phyloP scores from a whole-genome alignment of 53 echinoderm and acorn worm genomes.

The Actinopyga echinites region DNA sequence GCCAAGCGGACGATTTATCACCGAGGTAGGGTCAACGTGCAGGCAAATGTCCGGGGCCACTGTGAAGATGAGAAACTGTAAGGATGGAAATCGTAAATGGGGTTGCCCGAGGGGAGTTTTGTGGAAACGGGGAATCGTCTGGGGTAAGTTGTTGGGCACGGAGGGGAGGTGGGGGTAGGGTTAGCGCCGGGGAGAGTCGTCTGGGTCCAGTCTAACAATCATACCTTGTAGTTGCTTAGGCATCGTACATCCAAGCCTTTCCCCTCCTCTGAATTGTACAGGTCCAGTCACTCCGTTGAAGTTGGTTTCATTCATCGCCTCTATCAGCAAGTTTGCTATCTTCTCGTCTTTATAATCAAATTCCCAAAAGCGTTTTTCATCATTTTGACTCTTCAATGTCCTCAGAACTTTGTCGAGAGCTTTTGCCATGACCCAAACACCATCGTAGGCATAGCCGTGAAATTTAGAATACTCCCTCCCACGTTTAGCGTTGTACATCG shows the following conservation, averaged over 20 bases:
- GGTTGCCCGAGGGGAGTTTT: too few relatives aligned
- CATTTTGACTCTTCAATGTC: slow-evolving; percentile 48
- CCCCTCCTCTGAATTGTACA: slow-evolving; percentile 66
- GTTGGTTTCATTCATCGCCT: slow-evolving; percentile 95
- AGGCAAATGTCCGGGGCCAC: too few relatives aligned
- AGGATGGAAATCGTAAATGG: too few relatives aligned
- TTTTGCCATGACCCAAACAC: slow-evolving; percentile 94
- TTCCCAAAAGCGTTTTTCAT: slow-evolving; percentile 50
- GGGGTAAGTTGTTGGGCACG: too few relatives aligned
- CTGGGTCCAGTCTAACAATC: too few relatives aligned
- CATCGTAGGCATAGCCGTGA: slow-evolving; percentile 96
- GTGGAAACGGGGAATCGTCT: too few relatives aligned
- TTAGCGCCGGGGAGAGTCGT: too few relatives aligned
- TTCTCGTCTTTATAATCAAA: slow-evolving; percentile 73
- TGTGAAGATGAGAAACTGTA: too few relatives aligned
- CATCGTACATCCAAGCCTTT: slow-evolving; percentile 83
- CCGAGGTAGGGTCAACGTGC: too few relatives aligned
- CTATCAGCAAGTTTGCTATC: slow-evolving; percentile 67
- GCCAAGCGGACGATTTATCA: too few relatives aligned
- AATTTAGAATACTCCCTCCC: slow-evolving; percentile 67
- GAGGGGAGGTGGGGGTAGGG: too few relatives aligned
- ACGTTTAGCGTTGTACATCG: slow-evolving; percentile 53
- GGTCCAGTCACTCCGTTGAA: slow-evolving; percentile 80
- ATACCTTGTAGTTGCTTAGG: slow-evolving; percentile 79
- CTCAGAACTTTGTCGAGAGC: slow-evolving; percentile 79